Evolutionary conservation across 2,113 vertebrate species (phyloP).

Genomic region (Camelus bactrianus): DNA sequence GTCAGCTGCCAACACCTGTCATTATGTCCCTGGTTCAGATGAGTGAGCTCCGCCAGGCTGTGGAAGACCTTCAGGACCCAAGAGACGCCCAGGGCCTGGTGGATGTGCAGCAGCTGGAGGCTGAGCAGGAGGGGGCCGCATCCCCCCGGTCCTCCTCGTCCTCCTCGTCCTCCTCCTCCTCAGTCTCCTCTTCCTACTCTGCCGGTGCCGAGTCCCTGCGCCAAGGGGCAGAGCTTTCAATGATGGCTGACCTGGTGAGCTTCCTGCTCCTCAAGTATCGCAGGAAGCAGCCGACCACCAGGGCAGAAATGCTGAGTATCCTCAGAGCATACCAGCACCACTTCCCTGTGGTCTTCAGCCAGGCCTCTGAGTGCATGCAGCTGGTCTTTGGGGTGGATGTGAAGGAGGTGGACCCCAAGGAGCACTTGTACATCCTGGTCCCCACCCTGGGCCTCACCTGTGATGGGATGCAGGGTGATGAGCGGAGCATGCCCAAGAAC

Average conservation of each 20-base stretch:
- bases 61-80: background rate
- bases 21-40: background rate
- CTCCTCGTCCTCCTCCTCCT: too few species aligned
- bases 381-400: conserved; percentile 20
- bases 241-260: background rate
- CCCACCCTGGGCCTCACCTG: background rate
- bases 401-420: background rate
- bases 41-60: background rate
- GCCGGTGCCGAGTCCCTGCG: too few species aligned
- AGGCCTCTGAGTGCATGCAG: background rate
- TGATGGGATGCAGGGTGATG: background rate
- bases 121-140: too few species aligned
- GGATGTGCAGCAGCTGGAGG: too few species aligned
- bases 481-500: background rate
- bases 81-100: too few species aligned
- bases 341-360: background rate
- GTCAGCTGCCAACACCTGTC: background rate
- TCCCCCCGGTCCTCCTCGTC: too few species aligned
- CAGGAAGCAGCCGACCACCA: rapidly evolving
- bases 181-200: too few species aligned
- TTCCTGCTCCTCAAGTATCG: background rate
- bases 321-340: rapidly evolving
- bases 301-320: background rate
- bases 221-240: too few species aligned
- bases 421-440: background rate